Percentiles rank a stretch among this genome's conserved stretches.
Evolutionary conservation across 2,113 vertebrate genomes (phyloP).

Genomic region (Megaceryle maxima): DNA sequence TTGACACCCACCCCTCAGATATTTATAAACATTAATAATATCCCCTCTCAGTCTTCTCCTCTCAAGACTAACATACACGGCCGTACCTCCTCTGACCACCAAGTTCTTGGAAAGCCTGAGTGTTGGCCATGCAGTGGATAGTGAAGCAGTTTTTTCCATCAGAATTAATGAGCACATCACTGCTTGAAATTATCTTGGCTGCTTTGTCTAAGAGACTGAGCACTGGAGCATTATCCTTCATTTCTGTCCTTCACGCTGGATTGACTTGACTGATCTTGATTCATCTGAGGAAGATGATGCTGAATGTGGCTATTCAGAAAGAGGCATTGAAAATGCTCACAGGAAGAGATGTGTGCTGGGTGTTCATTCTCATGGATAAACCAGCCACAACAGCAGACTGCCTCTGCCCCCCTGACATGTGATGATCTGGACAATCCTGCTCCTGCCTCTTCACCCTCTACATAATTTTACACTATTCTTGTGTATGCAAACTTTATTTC

Average conservation of each 20-base stretch:
- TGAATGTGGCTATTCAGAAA: background rate
- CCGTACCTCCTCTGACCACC: background rate
- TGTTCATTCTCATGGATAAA: background rate
- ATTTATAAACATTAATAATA: too few relatives aligned
- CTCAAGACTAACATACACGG: background rate
- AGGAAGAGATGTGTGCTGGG: background rate
- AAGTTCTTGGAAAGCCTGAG: background rate
- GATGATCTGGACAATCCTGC: background rate
- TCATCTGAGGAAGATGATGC: background rate
- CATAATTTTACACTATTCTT: background rate
- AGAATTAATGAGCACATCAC: background rate
- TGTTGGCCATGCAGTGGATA: background rate
- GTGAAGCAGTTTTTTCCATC: background rate
- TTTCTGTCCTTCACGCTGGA: constrained; percentile 1
- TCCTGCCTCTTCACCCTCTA: background rate
- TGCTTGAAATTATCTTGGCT: background rate
- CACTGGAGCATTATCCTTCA: background rate
- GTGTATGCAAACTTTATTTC: background rate
- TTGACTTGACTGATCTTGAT: background rate
- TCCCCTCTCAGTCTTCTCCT: too few relatives aligned
- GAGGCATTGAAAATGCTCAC: background rate
- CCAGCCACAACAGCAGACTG: background rate
- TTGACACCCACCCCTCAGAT: too few relatives aligned
- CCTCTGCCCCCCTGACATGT: background rate
- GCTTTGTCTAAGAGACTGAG: background rate